A percentile compares a stretch with the other conserved stretches of the same genome.
Conservation (phyloP, 1,140 invertebrate genomes). For the Pygmarrhopalites habei region DNA sequence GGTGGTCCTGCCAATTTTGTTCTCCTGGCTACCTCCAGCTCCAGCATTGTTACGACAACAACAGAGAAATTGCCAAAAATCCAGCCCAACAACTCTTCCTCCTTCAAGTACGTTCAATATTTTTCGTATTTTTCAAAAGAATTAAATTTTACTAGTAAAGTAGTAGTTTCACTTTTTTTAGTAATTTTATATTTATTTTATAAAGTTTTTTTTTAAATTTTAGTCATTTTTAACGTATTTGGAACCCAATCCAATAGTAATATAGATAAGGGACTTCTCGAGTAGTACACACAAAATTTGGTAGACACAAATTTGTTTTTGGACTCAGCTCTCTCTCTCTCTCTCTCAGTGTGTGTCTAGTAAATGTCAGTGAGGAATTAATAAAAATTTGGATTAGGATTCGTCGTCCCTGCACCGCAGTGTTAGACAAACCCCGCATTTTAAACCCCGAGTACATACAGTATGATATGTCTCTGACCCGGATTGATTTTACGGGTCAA, state of each 20-base stretch:
- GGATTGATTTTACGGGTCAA: conserved; percentile 30
- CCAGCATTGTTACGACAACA: conserved; percentile 1
- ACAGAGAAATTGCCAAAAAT: conserved; percentile 20
- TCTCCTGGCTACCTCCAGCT: not conserved
- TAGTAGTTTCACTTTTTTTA: no score
- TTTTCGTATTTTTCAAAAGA: not conserved
- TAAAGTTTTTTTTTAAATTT: no score
- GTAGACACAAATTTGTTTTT: no score
- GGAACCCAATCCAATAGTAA: no score
- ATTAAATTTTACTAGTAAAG: not conserved
- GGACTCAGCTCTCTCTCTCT: no score
- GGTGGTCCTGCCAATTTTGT: conserved; percentile 7
- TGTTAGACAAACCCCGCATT: conserved; percentile 32
- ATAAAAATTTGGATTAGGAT: not conserved
- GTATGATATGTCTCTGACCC: conserved; percentile 37
- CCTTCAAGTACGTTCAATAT: not conserved
- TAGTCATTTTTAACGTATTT: no score
- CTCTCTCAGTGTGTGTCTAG: no score
- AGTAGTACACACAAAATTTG: no score
- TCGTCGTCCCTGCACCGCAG: conserved; percentile 26
- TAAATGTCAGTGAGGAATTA: no score
- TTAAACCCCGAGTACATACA: conserved; percentile 36
- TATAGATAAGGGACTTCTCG: no score
- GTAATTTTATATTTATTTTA: no score
- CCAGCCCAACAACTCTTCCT: conserved; percentile 5